Conservation (phyloP, 2,888 invertebrate genomes). For the Parnassius glacialis region DNA sequence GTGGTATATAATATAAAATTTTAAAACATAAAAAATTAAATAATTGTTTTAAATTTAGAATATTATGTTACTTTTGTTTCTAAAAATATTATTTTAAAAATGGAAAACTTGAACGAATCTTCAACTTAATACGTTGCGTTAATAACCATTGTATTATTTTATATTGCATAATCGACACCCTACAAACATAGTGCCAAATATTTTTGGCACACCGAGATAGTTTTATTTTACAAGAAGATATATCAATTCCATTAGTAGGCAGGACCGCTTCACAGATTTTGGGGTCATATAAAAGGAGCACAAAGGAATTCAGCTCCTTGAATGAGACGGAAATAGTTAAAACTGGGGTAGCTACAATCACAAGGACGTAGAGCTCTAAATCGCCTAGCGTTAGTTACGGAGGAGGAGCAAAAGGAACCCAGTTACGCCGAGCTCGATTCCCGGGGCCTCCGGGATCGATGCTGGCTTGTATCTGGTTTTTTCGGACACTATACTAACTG, state of each 20-base stretch:
- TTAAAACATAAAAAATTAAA: too few relatives aligned
- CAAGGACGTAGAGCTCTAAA: constrained; percentile 30
- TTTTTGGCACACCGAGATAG: constrained; percentile 8
- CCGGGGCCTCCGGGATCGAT: constrained; percentile 61
- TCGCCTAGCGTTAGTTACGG: constrained; percentile 23
- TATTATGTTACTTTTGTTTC: too few relatives aligned
- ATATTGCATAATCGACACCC: too few relatives aligned
- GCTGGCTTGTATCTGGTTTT: constrained; percentile 74
- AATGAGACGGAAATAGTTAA: constrained; percentile 6
- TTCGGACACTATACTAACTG: constrained; percentile 77
- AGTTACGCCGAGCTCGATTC: constrained; percentile 40
- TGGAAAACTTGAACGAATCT: too few relatives aligned
- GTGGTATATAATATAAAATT: too few relatives aligned
- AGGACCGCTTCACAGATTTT: constrained; percentile 18
- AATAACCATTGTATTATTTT: too few relatives aligned
- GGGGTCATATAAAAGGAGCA: constrained; percentile 23
- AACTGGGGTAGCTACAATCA: constrained; percentile 20
- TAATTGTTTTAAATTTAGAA: too few relatives aligned
- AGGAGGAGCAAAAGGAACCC: constrained; percentile 29
- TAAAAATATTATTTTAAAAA: too few relatives aligned
- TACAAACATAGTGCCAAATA: background rate
- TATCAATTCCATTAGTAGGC: constrained; percentile 20
- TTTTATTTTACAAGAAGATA: constrained; percentile 4
- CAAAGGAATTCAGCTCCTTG: constrained; percentile 20
- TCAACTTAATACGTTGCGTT: too few relatives aligned